Evolutionary conservation across 2,113 vertebrate genomes (phyloP), one percentile per base, ranked within the genome.

Genomic region (Eidolon helvum): DNA sequence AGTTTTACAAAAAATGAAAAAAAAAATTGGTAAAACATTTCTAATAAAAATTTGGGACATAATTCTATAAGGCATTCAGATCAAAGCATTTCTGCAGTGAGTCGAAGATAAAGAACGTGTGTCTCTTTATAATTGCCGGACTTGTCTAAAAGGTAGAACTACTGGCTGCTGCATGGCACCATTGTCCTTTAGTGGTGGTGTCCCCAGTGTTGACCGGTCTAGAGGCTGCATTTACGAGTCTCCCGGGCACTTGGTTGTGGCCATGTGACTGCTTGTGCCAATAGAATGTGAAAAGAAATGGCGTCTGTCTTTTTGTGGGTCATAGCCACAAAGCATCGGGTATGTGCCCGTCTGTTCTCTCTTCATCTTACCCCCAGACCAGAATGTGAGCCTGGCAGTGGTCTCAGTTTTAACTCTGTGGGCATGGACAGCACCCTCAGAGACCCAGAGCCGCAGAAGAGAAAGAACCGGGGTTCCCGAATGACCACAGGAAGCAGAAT

Each of bases 1-100:
- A 35, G 28, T 91, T 68, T 90, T 91, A 78, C 7, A n/a, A 77
- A 90, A 86, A 7, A n/a, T 26, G 6, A 48, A 55, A 61, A 59
- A 83, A 77, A 18, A 21, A 45, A 43, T 5, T 7, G 21, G 68
- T 8, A 65, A 87, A 15, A 11, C 26, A 16, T 59, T n/a, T 74
- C 28, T 89, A 53, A 11, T 43, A 63, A 71, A 90, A 68, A 40
- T 19, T 43, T 7, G 16, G 26, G 8, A 68, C 15, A 59, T 48
- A 57, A n/a, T 80, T 90, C 79, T 43, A 4, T 21, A 66, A 30
- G n/a, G 5, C 22, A 82, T 68, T 68, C 48, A 75, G 59, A 10
- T 48, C 61, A 30, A 68, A 69, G 16, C 22, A 43, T 68, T 68
- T 61, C 38, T 38, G 9, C 5, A 16, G 11, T 66, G 33, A 72